Conservation (phyloP, 2,113 vertebrate genomes). For the Jacana jacana region DNA sequence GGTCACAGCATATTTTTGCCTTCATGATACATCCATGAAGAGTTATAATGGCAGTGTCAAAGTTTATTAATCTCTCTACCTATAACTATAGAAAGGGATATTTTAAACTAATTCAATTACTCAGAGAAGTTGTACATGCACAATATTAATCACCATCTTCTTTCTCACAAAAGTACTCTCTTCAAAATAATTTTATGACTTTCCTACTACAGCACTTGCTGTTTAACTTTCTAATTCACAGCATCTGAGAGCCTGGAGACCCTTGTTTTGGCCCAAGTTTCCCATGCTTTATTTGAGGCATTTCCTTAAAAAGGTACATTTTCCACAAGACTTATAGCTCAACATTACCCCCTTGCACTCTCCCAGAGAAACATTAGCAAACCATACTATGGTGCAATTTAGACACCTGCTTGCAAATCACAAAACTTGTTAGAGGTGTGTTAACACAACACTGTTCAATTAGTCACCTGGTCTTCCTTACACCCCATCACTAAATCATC, state of each 20-base stretch:
- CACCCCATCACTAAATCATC: neutral
- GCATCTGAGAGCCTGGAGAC: neutral
- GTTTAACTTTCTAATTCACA: neutral
- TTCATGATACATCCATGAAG: neutral
- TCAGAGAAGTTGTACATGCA: neutral
- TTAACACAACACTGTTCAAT: neutral
- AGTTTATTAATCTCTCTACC: neutral
- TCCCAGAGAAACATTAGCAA: neutral
- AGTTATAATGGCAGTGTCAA: neutral
- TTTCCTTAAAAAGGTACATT: neutral
- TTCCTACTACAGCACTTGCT: neutral
- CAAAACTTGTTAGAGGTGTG: neutral
- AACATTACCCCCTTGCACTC: neutral
- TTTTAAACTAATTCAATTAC: neutral
- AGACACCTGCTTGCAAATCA: neutral
- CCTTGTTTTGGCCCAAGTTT: neutral
- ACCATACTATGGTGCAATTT: neutral
- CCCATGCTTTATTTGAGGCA: neutral
- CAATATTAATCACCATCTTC: neutral
- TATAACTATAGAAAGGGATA: neutral
- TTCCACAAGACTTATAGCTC: neutral
- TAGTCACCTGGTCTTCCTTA: neutral
- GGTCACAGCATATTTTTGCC: neutral
- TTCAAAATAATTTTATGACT: neutral
- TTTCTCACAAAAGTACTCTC: neutral